These are phyloP conservation scores for Cloeon dipterum DNA, from an alignment of 2,888 invertebrate genomes.

Conservation along the genomic window DNA sequence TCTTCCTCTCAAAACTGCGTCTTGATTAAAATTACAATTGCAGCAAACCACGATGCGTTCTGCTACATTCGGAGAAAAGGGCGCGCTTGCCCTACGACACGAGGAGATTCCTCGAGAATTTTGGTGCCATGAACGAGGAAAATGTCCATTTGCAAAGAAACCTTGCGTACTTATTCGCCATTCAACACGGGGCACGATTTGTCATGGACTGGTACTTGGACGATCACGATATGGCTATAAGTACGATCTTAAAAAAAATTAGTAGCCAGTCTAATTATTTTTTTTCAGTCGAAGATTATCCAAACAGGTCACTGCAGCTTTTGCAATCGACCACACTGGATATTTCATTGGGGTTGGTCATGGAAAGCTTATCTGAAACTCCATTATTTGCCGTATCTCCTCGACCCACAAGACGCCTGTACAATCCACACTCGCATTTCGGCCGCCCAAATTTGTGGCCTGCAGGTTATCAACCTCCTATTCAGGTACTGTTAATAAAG, in stretches of 20 bases:
- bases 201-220: slow-evolving; percentile 10
- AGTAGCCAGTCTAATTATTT: background rate
- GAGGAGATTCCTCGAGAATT: background rate
- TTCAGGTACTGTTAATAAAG: no score
- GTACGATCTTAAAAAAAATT: no score
- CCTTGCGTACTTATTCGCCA: slow-evolving; percentile 13
- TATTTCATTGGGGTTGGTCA: slow-evolving; percentile 12
- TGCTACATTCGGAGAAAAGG: background rate
- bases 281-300: slow-evolving; percentile 2
- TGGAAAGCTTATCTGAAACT: slow-evolving; percentile 2
- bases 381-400: slow-evolving; percentile 2
- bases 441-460: slow-evolving; percentile 12
- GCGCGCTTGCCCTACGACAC: background rate
- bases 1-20: background rate
- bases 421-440: slow-evolving; percentile 13
- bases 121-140: background rate
- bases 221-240: background rate
- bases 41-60: background rate
- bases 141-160: slow-evolving; percentile 9
- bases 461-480: slow-evolving; percentile 7
- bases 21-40: background rate
- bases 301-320: slow-evolving; percentile 10
- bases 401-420: slow-evolving; percentile 7
- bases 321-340: slow-evolving; percentile 11
- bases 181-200: slow-evolving; percentile 13